These are phyloP conservation scores for Myopa testacea DNA, from an alignment of 2,888 invertebrate genomes.

Conservation along the genomic window DNA sequence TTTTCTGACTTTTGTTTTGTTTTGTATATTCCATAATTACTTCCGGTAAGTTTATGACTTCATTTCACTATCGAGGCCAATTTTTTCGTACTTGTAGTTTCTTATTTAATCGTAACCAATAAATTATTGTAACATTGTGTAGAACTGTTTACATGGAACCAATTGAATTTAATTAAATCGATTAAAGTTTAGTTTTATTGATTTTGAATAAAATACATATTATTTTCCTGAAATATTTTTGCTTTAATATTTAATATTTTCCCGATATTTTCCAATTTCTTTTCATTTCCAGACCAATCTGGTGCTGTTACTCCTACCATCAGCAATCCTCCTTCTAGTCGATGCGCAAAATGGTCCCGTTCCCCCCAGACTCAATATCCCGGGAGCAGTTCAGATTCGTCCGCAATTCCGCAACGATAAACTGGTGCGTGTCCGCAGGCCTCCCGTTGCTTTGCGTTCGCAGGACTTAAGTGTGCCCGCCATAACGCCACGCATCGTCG, in stretches of 20 bases:
- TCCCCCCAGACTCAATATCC: constrained; percentile 76
- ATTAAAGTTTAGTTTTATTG: no score
- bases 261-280: neutral
- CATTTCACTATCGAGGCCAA: constrained; percentile 37
- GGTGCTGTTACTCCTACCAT: neutral
- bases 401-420: constrained; percentile 59
- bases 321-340: constrained; percentile 48
- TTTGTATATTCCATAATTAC: constrained; percentile 16
- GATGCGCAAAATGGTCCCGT: constrained; percentile 71
- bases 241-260: no score
- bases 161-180: no score
- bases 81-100: neutral
- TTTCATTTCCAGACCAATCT: constrained; percentile 46
- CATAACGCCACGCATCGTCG: constrained; percentile 59
- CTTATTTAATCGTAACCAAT: no score
- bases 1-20: neutral
- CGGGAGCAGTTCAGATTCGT: constrained; percentile 72
- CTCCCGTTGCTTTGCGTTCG: constrained; percentile 69
- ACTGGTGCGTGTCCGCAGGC: constrained; percentile 65
- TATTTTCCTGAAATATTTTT: no score
- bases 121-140: no score
- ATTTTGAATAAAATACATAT: no score
- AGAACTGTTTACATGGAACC: no score
- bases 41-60: constrained; percentile 28
- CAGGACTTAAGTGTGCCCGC: constrained; percentile 70